Conservation (phyloP, 2,797 vertebrate genomes). For the Sebastes taczanowskii region DNA sequence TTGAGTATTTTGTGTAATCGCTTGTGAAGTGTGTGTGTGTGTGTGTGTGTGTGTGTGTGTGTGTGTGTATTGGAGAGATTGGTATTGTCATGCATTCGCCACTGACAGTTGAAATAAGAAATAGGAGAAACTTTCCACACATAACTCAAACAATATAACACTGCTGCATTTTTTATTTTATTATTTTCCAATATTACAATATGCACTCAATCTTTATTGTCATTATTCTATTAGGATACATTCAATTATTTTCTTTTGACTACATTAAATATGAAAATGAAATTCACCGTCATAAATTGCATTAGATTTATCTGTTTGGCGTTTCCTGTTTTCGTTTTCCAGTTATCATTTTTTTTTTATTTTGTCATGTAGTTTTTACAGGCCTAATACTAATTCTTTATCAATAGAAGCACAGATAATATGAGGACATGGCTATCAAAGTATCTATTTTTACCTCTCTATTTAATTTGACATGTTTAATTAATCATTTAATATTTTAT, state of each 20-base stretch:
- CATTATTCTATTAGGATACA: background rate
- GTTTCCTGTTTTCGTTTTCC: background rate
- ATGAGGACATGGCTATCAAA: background rate
- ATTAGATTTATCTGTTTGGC: background rate
- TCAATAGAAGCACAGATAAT: background rate
- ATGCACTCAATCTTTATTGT: background rate
- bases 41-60: constrained; percentile 29
- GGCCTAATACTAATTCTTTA: background rate
- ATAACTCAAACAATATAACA: background rate
- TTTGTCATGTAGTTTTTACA: background rate
- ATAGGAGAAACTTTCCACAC: constrained; percentile 22
- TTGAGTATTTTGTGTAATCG: constrained; percentile 72
- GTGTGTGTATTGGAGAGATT: constrained; percentile 17
- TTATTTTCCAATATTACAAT: background rate
- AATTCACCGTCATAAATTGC: background rate
- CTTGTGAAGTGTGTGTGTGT: constrained; percentile 47
- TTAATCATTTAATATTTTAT: background rate
- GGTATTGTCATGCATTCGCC: constrained; percentile 36
- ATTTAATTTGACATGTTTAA: background rate
- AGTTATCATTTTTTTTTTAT: background rate
- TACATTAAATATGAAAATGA: background rate
- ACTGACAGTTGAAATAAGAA: constrained; percentile 29
- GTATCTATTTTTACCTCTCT: background rate
- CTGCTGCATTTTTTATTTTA: background rate
- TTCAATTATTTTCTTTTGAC: background rate